Evolutionary conservation across 2,797 vertebrate species (phyloP), one percentile per base, ranked within the genome.

Genomic region (Aplochiton taeniatus): DNA sequence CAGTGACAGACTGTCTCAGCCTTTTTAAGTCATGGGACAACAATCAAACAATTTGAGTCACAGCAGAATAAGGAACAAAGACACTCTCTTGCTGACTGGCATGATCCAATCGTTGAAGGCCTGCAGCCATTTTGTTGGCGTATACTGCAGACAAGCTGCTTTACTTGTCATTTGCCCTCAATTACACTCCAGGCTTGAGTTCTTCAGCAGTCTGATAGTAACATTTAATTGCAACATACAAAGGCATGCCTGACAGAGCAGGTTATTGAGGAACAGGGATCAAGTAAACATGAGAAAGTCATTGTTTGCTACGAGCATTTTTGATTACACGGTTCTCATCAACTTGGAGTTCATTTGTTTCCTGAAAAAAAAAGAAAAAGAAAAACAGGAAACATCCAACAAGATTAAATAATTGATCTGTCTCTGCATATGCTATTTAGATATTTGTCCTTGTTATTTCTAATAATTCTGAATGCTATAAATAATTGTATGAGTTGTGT

Each of bases 241-340:
- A 48, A 78, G 63, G 61, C 66, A 52, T 61, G 69, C 66, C 76
- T 74, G 56, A 61, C 63, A 61, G 54, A 56, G 76, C 73, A 75
- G 70, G 66, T 83, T 76, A 80, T 64, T 49, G 58, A 18, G 60
- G 64, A 75, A 77, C 51, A 72, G 20, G 31, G 62, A 31, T 78
- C 67, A 75, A 81, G 77, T 75, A 77, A 84, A 80, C 75, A 83
- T 59, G 59, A 60, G 75, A 84, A 83, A 74, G 80, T 85, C 73
- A 82, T 17, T 48, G 61, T 59, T 81, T 69, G 77, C 85, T 83
- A 73, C 46, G 65, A 79, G 78, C 73, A 67, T 66, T 57, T 31
- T 16, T 66, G 72, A 53, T 53, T 55, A 53, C 56, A 77, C 61
- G 75, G 41, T 56, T 58, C 64, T 79, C 70, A 75, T 74, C 80